phyloP scores from a whole-genome alignment of 1,140 invertebrate species.

The Drosophila miranda region DNA sequence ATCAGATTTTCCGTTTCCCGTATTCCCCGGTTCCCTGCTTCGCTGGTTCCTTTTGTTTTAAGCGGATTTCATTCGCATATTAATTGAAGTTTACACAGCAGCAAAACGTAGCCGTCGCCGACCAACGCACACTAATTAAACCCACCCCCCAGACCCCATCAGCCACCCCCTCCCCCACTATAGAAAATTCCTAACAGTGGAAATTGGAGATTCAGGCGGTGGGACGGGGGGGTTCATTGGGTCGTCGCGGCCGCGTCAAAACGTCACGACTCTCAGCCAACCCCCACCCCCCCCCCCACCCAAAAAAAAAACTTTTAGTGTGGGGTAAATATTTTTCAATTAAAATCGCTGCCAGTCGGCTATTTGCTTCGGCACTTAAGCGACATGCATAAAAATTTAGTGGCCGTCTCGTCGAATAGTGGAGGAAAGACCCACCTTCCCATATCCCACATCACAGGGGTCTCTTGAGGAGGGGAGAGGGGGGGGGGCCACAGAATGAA shows the following conservation, averaged over 20 bases:
- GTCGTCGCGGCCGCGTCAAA: conserved; percentile 42
- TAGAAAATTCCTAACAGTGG: conserved; percentile 33
- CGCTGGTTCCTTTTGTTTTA: conserved; percentile 61
- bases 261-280: conserved; percentile 57
- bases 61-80: conserved; percentile 78
- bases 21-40: background rate
- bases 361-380: conserved; percentile 71
- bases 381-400: conserved; percentile 73
- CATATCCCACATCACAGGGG: conserved; percentile 2
- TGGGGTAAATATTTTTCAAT: conserved; percentile 73
- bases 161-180: too few species aligned
- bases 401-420: conserved; percentile 32
- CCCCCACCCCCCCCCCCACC: background rate
- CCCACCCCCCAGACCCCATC: background rate
- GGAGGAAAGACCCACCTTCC: background rate
- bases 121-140: conserved; percentile 51
- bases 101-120: conserved; percentile 35
- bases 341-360: conserved; percentile 62
- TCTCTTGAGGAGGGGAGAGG: too few species aligned
- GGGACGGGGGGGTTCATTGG: conserved; percentile 4
- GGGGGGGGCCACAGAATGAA: background rate
- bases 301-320: conserved; percentile 19
- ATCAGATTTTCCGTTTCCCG: conserved; percentile 8
- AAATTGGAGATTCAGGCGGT: conserved; percentile 9
- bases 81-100: conserved; percentile 76